Percentiles rank a stretch among this genome's conserved stretches.
Conservation (phyloP, 1,140 invertebrate species). For the Metaphire vulgaris region DNA sequence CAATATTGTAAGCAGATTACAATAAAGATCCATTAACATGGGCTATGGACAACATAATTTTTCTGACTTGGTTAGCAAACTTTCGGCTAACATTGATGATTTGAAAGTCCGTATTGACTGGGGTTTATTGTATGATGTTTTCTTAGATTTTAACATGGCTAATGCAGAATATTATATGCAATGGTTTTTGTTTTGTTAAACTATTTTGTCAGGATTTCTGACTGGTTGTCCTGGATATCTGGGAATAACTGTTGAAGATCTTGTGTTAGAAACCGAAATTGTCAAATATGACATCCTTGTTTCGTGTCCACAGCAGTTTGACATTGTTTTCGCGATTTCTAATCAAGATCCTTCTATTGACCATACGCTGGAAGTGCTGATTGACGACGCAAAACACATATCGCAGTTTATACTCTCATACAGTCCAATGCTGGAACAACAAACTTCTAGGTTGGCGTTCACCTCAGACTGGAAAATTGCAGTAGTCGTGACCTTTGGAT, state of each 20-base stretch:
- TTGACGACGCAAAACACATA: not conserved
- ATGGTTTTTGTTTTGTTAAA: too few species aligned
- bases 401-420: not conserved
- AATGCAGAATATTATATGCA: too few species aligned
- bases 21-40: too few species aligned
- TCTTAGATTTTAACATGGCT: too few species aligned
- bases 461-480: not conserved
- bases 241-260: not conserved
- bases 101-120: too few species aligned
- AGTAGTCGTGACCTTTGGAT: not conserved
- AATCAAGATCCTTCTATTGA: not conserved
- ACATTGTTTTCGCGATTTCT: not conserved
- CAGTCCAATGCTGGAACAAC: not conserved
- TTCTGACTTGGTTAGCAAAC: too few species aligned
- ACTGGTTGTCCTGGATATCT: not conserved
- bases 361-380: not conserved
- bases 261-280: not conserved
- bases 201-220: not conserved
- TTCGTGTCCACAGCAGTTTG: not conserved
- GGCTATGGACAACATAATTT: too few species aligned
- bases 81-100: too few species aligned
- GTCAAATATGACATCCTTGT: not conserved
- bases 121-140: too few species aligned
- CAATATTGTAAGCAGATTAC: too few species aligned
- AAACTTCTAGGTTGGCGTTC: not conserved